phyloP scores from a whole-genome alignment of 2,888 invertebrate species.

The Melinaea menophilus region DNA sequence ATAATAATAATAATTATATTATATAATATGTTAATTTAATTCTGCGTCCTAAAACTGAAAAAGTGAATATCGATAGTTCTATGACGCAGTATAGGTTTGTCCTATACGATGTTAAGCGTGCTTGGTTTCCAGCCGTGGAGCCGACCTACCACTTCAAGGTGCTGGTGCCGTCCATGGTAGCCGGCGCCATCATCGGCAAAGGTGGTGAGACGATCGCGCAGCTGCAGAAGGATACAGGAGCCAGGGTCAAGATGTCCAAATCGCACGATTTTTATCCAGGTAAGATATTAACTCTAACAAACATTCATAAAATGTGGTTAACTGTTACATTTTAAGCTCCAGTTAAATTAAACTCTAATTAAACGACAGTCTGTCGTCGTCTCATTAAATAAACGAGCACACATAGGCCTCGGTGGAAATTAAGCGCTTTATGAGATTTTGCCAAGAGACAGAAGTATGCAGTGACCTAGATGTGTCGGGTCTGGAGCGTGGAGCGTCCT shows the following conservation, averaged over 20 bases:
- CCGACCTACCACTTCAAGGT: conserved; percentile 97
- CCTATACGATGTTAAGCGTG: conserved; percentile 33
- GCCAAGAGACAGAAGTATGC: conserved; percentile 29
- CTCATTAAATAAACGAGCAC: conserved; percentile 19
- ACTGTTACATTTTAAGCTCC: conserved; percentile 9
- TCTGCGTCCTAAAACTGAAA: too few relatives aligned
- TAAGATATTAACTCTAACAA: conserved; percentile 62
- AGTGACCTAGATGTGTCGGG: conserved; percentile 41
- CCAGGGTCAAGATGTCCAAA: conserved; percentile 99
- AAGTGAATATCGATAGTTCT: conserved; percentile 12
- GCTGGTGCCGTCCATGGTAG: conserved; percentile 96
- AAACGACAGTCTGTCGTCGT: conserved; percentile 6
- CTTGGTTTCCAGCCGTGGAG: conserved; percentile 82
- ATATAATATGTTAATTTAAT: too few relatives aligned
- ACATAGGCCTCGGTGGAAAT: conserved; percentile 11
- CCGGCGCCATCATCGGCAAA: conserved; percentile 99
- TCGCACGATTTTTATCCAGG: conserved; percentile 99
- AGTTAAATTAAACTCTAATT: conserved; percentile 12
- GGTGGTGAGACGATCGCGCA: conserved; percentile 99
- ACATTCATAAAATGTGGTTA: not conserved
- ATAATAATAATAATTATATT: too few relatives aligned
- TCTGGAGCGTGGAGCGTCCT: conserved; percentile 31
- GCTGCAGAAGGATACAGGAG: conserved; percentile 97
- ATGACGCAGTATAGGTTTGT: conserved; percentile 40
- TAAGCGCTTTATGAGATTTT: conserved; percentile 13